Percentiles rank a stretch among this genome's conserved stretches.
Evolutionary conservation across 2,888 invertebrate genomes (phyloP).

Genomic region (Chironomus tentans): DNA sequence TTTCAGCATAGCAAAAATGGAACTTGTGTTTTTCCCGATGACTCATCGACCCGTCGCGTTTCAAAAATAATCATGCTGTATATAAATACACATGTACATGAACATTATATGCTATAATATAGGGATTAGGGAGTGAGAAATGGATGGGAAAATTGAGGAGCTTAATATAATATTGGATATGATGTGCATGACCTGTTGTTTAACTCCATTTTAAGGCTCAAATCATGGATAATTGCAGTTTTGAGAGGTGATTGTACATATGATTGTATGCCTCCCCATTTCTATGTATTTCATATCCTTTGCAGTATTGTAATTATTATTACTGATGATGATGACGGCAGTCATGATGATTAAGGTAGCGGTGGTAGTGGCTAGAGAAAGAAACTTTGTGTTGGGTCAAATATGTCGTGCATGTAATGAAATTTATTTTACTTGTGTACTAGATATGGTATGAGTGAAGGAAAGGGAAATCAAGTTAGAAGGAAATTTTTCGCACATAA

Average conservation of each 20-base stretch:
- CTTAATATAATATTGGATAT: background rate
- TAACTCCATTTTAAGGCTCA: background rate
- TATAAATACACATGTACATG: no score
- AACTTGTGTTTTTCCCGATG: constrained; percentile 17
- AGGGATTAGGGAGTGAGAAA: background rate
- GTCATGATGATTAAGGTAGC: no score
- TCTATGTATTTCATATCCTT: no score
- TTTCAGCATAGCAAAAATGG: background rate
- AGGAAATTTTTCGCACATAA: no score
- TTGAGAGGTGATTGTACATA: constrained; percentile 9
- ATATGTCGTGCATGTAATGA: background rate
- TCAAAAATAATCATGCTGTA: no score
- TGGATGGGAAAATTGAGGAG: background rate
- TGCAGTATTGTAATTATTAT: no score
- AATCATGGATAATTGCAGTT: background rate
- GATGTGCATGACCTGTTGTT: constrained; percentile 18
- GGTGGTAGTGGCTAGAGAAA: background rate
- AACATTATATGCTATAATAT: no score
- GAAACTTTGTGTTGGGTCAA: background rate
- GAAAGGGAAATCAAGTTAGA: no score
- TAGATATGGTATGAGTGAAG: no score
- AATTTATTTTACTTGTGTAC: background rate
- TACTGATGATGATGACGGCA: no score
- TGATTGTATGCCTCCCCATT: background rate
- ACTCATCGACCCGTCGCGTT: constrained; percentile 3